Evolutionary conservation across 2,113 vertebrate genomes (phyloP).

Genomic region (Boleophthalmus pectinirostris): DNA sequence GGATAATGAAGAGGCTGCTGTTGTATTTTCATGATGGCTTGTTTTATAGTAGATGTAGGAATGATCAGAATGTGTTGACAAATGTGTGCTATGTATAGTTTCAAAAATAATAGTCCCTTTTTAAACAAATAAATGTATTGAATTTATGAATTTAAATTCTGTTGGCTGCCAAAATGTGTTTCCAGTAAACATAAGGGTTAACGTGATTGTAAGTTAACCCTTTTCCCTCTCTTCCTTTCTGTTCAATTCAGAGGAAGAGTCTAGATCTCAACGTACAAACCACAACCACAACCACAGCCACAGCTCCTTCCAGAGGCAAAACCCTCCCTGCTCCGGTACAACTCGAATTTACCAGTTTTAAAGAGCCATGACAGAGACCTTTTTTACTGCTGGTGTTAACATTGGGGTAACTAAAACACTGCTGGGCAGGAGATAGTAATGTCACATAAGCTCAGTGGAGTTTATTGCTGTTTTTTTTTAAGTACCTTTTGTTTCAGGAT

Average conservation of each 20-base stretch:
- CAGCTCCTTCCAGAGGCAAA: constrained; percentile 93
- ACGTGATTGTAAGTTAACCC: constrained; percentile 61
- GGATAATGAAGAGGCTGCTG: not conserved
- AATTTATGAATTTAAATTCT: not conserved
- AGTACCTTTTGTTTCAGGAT: not conserved
- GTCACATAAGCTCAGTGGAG: too few relatives aligned
- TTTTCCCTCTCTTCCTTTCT: constrained; percentile 74
- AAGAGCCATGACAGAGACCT: constrained; percentile 40
- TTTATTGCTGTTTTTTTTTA: not conserved
- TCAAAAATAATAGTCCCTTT: not conserved
- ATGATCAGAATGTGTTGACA: not conserved
- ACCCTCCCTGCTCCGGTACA: constrained; percentile 92
- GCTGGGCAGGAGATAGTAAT: not conserved
- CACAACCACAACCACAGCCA: constrained; percentile 50
- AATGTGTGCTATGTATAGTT: not conserved
- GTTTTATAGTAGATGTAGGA: not conserved
- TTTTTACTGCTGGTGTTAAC: constrained; percentile 53
- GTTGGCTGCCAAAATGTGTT: constrained; percentile 18
- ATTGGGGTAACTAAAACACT: not conserved
- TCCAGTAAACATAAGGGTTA: constrained; percentile 27
- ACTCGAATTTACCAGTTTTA: constrained; percentile 74
- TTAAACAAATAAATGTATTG: not conserved
- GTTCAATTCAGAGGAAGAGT: constrained; percentile 90
- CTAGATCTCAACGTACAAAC: constrained; percentile 85
- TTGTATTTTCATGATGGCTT: not conserved